Base-by-base conservation (phyloP, 64 coral and sea anemone species). In the Stichodactyla helianthus region DNA sequence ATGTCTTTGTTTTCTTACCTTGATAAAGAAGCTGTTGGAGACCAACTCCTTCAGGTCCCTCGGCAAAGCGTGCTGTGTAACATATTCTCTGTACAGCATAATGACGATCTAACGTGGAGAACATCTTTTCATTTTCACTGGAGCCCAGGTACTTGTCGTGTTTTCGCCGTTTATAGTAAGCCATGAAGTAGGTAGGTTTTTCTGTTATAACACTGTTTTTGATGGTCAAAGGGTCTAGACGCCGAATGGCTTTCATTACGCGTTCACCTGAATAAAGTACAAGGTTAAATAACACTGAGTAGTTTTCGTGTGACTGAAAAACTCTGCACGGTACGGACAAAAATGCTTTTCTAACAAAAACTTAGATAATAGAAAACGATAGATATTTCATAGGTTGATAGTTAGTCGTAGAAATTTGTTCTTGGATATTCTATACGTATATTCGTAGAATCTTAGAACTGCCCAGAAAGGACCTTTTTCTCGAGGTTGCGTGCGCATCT, bases 161-260 rank as follows among this genome's bases (percentile, higher is more conserved):
- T 2, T 95, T 82, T 18, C 77, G 31, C 5, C 85, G 67, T 20
- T 89, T 94, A 62, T 95, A 99, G 65, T 95, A 91, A 17, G 97
- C 88, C 87, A 92, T 99, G 58, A 99, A 99, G 55, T 83, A 99
- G 70, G 82, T 89, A 1, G 60, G 79, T 28, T 93, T 99, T 12
- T 93, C 82, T 26, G 60, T 31, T 28, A 95, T 79, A 22, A 90
- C 86, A 10, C 79, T 18, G 55, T 99, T 88, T 53, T 89, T 89
- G 35, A 93, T 86, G 6, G 77, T 57, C 28, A 99, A 53, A 12
- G 97, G 97, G 50, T 91, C 91, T 83, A 51, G 67, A 22, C 59
- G 77, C 31, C 79, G 50, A 16, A 82, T 19, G 77, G 23, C 79
- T 16, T 53, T 88, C 85, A 89, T 62, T 31, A 84, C 10, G 25